These are phyloP conservation scores for Oryzias javanicus DNA, from an alignment of 2,113 vertebrate genomes.

Conservation along the genomic window DNA sequence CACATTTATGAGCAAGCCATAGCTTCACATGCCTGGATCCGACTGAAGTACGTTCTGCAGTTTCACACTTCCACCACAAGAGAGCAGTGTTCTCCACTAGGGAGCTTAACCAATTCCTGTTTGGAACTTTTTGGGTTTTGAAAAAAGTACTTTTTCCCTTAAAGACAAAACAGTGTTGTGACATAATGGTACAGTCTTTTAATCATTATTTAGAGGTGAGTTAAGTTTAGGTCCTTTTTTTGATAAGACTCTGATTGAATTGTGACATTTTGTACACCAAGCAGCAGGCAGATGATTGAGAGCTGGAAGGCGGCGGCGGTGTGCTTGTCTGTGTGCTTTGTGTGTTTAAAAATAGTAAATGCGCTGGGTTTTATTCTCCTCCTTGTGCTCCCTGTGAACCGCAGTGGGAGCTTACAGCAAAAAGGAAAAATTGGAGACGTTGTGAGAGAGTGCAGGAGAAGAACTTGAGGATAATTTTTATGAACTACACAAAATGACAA, in stretches of 20 bases:
- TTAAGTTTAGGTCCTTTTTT: background rate
- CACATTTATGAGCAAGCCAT: constrained; percentile 72
- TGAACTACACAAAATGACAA: background rate
- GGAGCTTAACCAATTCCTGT: background rate
- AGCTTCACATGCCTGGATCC: constrained; percentile 58
- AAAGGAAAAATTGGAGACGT: background rate
- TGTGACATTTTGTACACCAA: constrained; percentile 26
- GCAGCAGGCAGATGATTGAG: constrained; percentile 29
- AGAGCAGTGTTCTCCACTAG: constrained; percentile 32
- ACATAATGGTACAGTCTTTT: background rate
- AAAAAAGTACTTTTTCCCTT: background rate
- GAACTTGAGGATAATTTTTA: background rate
- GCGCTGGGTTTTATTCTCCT: constrained; percentile 58
- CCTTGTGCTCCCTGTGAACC: constrained; percentile 67
- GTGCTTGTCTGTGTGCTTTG: constrained; percentile 25
- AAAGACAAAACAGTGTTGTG: background rate
- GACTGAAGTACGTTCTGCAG: constrained; percentile 68
- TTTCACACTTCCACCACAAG: constrained; percentile 51
- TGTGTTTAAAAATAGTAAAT: constrained; percentile 70
- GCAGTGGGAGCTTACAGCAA: constrained; percentile 36
- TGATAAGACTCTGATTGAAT: too few relatives aligned
- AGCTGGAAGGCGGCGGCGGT: constrained; percentile 38
- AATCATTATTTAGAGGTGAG: background rate
- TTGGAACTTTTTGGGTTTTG: background rate
- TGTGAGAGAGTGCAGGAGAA: constrained; percentile 6